Base-by-base conservation (phyloP, 2,797 vertebrate species). In the Cossypha heuglini region DNA sequence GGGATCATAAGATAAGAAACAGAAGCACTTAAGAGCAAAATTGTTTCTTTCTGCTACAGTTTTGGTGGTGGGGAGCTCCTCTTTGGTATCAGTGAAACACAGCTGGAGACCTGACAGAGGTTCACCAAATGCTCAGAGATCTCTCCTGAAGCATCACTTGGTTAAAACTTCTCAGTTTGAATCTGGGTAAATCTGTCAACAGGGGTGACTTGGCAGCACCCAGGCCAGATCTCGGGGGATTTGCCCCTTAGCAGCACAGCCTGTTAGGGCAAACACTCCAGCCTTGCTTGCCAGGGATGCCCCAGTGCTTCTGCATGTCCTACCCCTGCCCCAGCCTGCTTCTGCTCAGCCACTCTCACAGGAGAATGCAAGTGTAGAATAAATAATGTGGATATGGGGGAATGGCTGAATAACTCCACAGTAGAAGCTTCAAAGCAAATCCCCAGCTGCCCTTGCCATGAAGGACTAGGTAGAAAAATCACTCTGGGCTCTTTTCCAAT, bases 401-500 rank as follows among this genome's bases (percentile, higher is more conserved):
- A 73, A 74, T 5, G 17, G 45, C 38, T 5, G 6, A 16, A n/a
- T 17, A 45, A 33, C 37, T 13, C 31, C 28, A 16, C 35, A 42
- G 48, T 1, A 51, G 43, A 85, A 40, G 11, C 35, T 35, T 73
- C 26, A 49, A 61, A 89, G 38, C 29, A 71, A 89, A 79, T 73
- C 22, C 16, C 37, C 74, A 73, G 6, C 33, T 69, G 54, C 42
- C 35, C 42, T 91, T 74, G 38, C 68, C 25, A 3, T 54, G 59
- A 74, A 61, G 45, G 42, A 77, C 17, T 13, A 51, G 64, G 73
- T 75, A 66, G 78, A 86, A 91, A 68, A 93, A 88, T 73, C 33
- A 38, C 67, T 90, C 82, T 93, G 91, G 79, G 76, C 77, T 95
- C 71, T 95, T 97, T 93, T 77, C 83, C 82, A 92, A n/a, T 49